Percentiles rank a stretch among this genome's conserved stretches.
These are phyloP conservation scores for Oreotrochilus melanogaster DNA, from an alignment of 2,113 vertebrate species.

Conservation along the genomic window DNA sequence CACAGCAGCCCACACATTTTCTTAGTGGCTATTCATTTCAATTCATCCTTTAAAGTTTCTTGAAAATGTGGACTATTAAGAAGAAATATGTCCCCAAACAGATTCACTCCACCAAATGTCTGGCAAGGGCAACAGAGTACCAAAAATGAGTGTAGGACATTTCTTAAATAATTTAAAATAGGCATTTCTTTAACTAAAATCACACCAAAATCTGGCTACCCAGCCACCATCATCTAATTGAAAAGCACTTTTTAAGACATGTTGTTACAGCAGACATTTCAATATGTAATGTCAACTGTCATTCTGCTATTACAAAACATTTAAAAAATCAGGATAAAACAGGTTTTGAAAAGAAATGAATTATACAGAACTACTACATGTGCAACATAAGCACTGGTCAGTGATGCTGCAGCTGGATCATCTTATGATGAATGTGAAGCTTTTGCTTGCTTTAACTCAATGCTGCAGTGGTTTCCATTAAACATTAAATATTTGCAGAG, in stretches of 20 bases:
- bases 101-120: not conserved
- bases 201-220: not conserved
- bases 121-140: not conserved
- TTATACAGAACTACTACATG: not conserved
- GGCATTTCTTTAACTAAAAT: not conserved
- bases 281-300: not conserved
- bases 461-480: conserved; percentile 8
- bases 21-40: not conserved
- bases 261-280: not conserved
- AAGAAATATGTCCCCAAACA: conserved; percentile 1
- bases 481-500: conserved; percentile 56
- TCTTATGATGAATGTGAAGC: not conserved
- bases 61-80: not conserved
- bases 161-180: not conserved
- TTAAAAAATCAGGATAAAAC: not conserved
- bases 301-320: not conserved
- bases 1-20: conserved; percentile 8
- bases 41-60: not conserved
- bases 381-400: not conserved
- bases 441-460: conserved; percentile 12
- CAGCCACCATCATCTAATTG: not conserved
- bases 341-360: not conserved
- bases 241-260: not conserved
- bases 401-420: not conserved
- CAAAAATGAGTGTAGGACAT: not conserved